Evolutionary conservation across 2,797 vertebrate genomes (phyloP), one percentile per base, ranked within the genome.

Genomic region (Anas acuta): DNA sequence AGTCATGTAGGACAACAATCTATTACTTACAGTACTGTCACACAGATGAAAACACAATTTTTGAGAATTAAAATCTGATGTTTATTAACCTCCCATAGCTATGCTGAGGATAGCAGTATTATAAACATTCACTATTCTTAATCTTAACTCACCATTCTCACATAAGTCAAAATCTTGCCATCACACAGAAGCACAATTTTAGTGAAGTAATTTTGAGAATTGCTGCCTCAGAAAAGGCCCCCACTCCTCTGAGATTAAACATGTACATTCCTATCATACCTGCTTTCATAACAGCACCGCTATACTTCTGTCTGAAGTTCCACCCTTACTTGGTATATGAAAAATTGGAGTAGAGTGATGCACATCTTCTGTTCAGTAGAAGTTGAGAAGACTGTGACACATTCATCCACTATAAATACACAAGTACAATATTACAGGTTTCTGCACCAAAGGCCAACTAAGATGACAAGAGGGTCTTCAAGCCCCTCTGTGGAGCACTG

Each of bases 251-350:
- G 65, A 47, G 9, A 71, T 39, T 25, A 73, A 82, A 45, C 2
- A 33, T 4, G 9, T 2, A 0, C 4, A 47, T 65, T 88, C 26
- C 49, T 17, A 67, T 12, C 35, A 17, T 3, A 47, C 4, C 18
- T 70, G 1, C 32, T 35, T 70, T 26, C 0, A 0, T 28, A 65
- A 41, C 4, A 74, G 23, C 12, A 43, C 7, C 9, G 16, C 56
- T 60, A 41, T 9, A 5, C 5, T 11, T 33, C 17, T 56, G 26
- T 33, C 28, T 69, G 17, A 3, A 35, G 6, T 33, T 82, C 61
- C 69, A 8, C 2, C 33, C 3, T 41, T 21, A 11, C 8, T 12
- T 13, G 32, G 4, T 19, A 10, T 1, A 39, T 3, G 13, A 60
- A 71, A 65, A 87, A 75, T 14, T 35, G 45, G n/a, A n/a, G 21